phyloP scores from a whole-genome alignment of 2,888 invertebrate genomes.

The Villa cingulata region DNA sequence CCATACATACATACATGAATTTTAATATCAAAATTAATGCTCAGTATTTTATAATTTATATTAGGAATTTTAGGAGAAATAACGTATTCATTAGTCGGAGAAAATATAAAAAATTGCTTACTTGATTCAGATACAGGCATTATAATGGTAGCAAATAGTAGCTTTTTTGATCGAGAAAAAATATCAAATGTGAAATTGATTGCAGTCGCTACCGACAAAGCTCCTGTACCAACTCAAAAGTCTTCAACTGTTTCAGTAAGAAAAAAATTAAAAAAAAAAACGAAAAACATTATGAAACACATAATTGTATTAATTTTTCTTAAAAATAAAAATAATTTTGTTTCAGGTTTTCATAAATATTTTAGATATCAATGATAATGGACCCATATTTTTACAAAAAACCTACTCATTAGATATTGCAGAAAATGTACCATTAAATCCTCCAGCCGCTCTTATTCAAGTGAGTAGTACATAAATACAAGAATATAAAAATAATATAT shows the following conservation, averaged over 20 bases:
- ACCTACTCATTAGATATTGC: constrained; percentile 68
- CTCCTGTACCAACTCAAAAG: constrained; percentile 52
- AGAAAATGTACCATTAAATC: constrained; percentile 66
- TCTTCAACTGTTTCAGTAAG: constrained; percentile 61
- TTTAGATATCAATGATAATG: constrained; percentile 78
- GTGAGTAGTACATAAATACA: constrained; percentile 2
- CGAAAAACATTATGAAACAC: not conserved
- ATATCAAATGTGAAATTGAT: constrained; percentile 56
- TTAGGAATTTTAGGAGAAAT: constrained; percentile 59
- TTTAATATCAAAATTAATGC: too few species aligned
- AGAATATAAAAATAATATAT: too few species aligned
- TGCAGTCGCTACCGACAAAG: constrained; percentile 70
- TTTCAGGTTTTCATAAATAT: constrained; percentile 57
- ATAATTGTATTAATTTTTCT: constrained; percentile 5
- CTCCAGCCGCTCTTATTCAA: constrained; percentile 69
- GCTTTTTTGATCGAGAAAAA: constrained; percentile 64
- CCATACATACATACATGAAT: not conserved
- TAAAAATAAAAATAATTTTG: constrained; percentile 1
- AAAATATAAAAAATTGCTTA: constrained; percentile 56
- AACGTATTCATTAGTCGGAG: constrained; percentile 62
- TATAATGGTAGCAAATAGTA: constrained; percentile 57
- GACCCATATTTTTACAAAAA: constrained; percentile 64
- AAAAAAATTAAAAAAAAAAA: constrained; percentile 11
- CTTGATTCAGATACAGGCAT: constrained; percentile 60
- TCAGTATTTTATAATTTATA: not conserved